A percentile compares a stretch with the other conserved stretches of the same genome.
Conservation (phyloP, 2,888 invertebrate genomes). For the Erebia epiphron region DNA sequence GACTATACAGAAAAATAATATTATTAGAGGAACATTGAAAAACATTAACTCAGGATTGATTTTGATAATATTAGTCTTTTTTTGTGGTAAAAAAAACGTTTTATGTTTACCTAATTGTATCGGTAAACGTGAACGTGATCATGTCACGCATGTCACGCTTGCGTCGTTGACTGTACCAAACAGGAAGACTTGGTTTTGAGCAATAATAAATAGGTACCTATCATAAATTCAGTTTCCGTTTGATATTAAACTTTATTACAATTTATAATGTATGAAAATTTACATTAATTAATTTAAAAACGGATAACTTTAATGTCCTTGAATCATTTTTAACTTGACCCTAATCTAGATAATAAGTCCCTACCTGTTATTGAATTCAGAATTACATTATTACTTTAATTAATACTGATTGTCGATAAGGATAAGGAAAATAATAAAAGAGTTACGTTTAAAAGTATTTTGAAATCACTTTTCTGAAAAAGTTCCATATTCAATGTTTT, state of each 20-base stretch:
- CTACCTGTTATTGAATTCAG: too few relatives aligned
- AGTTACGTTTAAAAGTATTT: too few relatives aligned
- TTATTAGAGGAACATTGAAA: too few relatives aligned
- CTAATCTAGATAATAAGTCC: not conserved
- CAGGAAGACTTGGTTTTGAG: not conserved
- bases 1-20: too few relatives aligned
- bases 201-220: too few relatives aligned
- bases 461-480: too few relatives aligned
- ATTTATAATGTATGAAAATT: not conserved
- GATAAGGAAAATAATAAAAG: too few relatives aligned
- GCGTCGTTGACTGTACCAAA: slow-evolving; percentile 4
- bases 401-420: too few relatives aligned
- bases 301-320: not conserved
- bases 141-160: slow-evolving; percentile 4
- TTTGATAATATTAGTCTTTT: not conserved
- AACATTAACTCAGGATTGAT: too few relatives aligned
- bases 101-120: too few relatives aligned
- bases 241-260: slow-evolving; percentile 3
- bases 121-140: slow-evolving; percentile 15
- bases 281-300: slow-evolving; percentile 4
- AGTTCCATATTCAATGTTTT: too few relatives aligned
- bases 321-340: not conserved
- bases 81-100: not conserved
- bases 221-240: not conserved
- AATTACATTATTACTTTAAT: too few relatives aligned